Base-by-base conservation (phyloP, 2,113 vertebrate species). In the Paedocypris sp. region DNA sequence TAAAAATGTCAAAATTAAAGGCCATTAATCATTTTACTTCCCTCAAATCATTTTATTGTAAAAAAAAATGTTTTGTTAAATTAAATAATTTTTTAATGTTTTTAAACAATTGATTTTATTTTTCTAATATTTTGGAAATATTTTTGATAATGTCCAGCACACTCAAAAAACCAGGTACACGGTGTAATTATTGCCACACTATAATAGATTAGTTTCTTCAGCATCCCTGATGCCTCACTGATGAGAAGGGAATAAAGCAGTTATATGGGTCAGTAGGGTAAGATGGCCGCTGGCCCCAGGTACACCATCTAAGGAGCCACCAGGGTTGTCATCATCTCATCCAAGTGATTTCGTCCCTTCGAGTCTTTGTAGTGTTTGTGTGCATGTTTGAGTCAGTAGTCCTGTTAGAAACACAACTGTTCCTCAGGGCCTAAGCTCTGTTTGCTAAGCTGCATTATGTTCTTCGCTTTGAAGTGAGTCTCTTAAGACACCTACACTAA, bases 251-350 rank as follows among this genome's bases (percentile, higher is more conserved):
- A 13, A 16, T n/a, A 38, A 6, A 13, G 25, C 43, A 38, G 64
- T 58, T 78, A 75, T 76, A 57, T 79, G 65, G 75, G 75, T 77
- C 67, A 79, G 65, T 78, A 64, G 75, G 79, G 70, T 77, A 71
- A 60, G 42, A 42, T 54, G 69, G 59, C 58, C 19, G 46, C 54
- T 29, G 43, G 66, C 69, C 47, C 51, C 50, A 53, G 69, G 69
- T 39, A 4, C 31, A 41, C 36, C 28, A 49, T 29, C 46, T 53
- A 38, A 18, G 16, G 26, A 16, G 2, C 36, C 6, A 10, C 12
- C 28, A 26, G 43, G 26, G 20, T 58, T 22, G 16, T 36, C 32
- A 60, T 23, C 12, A 47, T 48, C n/a, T 39, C 51, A 59, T 43
- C 4, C 3, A 11, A 47, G 39, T 22, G 36, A 45, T 43, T 63